phyloP scores from a whole-genome alignment of 2,888 invertebrate species.

The Agrochola lychnidis region DNA sequence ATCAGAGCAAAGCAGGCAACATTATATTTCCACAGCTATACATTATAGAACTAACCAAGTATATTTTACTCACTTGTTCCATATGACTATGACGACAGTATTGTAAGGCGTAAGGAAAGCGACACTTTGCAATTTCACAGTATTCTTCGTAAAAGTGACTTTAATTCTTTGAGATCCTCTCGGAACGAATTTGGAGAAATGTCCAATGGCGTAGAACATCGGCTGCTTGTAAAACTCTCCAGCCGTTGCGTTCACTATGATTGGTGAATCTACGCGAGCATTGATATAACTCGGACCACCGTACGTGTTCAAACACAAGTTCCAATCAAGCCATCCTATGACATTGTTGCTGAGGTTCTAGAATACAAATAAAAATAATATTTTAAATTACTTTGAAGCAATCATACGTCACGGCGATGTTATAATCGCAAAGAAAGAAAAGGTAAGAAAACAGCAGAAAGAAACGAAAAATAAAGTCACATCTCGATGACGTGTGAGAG shows the following conservation, averaged over 20 bases:
- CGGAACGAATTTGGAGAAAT: constrained; percentile 93
- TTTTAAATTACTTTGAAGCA: not conserved
- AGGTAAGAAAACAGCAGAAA: not conserved
- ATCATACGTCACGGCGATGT: not conserved
- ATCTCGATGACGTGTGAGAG: not conserved
- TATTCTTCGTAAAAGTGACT: not conserved
- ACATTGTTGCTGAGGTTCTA: constrained; percentile 53
- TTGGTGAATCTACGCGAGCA: constrained; percentile 36
- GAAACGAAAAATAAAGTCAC: not conserved
- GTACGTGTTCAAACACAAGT: constrained; percentile 42
- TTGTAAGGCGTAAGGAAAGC: constrained; percentile 51
- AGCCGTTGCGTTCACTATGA: constrained; percentile 34
- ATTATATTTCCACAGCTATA: too few species aligned
- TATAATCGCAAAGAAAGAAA: not conserved
- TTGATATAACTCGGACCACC: constrained; percentile 53
- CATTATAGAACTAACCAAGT: not conserved
- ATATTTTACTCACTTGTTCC: constrained; percentile 45
- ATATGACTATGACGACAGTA: constrained; percentile 50
- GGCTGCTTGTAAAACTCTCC: constrained; percentile 92
- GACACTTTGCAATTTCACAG: constrained; percentile 23
- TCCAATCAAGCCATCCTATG: constrained; percentile 58
- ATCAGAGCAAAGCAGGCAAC: too few species aligned
- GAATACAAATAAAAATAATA: not conserved
- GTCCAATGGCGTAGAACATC: constrained; percentile 95
- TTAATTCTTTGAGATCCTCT: constrained; percentile 45